Base-by-base conservation (phyloP, 2,888 invertebrate genomes). In the Acronicta aceris region DNA sequence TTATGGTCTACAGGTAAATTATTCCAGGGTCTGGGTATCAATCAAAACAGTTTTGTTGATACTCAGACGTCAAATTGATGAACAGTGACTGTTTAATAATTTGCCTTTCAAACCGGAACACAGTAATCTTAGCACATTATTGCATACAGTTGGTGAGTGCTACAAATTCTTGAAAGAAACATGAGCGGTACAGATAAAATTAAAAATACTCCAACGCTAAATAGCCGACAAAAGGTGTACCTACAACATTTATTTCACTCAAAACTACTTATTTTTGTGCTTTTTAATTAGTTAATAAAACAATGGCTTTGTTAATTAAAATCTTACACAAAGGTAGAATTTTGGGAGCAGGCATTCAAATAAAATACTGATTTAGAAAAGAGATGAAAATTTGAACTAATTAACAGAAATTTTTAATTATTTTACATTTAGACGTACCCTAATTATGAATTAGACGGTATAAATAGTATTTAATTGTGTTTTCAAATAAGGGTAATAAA, bases 261-360 rank as follows among this genome's bases (percentile, higher is more conserved):
- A 16, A 43, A 71, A 76, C 64, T 61, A 65, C 43, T 55, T 47
- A 66, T 61, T 56, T 62, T 59, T 27, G 25, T 62, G 43, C 45
- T 59, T 59, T 68, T 57, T 58, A 71, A 72, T 68, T 71, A 72
- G 41, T 60, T 8, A 54, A 4, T 21, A 4, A 21, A 65, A 60
- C 53, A 46, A 41, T 36, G 58, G 54, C 46, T 48, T 52, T 58
- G 61, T 59, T 74, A 65, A 62, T 74, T 76, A 66, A 62, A 71
- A 61, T 50, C 55, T 65, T 56, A 43, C 46, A 61, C 61, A 71
- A 64, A 76, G 59, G 62, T 48, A 54, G 13, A 64, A 71, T 66
- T 65, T 62, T 7, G 47, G 41, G 25, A 56, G 57, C 55, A 49
- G 48, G 27, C 51, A 56, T 59, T 13, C 49, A 38, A 42, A 46